Evolutionary conservation across 1,140 invertebrate species (phyloP), one percentile per base, ranked within the genome.

Genomic region (Caenorhabditis brenneri): DNA sequence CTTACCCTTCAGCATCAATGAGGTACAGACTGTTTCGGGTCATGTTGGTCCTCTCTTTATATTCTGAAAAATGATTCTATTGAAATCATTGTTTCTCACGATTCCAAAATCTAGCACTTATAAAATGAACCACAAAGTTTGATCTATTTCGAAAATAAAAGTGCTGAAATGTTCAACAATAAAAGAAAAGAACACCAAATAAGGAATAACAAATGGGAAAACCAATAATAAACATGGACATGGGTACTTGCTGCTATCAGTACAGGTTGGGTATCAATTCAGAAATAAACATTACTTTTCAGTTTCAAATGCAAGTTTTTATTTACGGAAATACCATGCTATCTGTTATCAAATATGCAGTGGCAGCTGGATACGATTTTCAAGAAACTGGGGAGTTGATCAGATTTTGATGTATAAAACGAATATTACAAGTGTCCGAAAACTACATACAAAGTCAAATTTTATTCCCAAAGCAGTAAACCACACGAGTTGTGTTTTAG

Each of bases 21-120:
- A 42, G 36, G 15, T 74, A 74, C 19, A 74, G 10, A 42, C 39
- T 42, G 39, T 74, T 74, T 6, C 22, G 36, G 36, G 36, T 27
- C 65, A 42, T 74, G 36, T 42, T 74, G 39, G n/a, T n/a, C 27
- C 65, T 74, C 58, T 65, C n/a, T 74, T 74, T 42, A 51, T 74
- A 74, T 39, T 42, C 65, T 74, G 65, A 74, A 74, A 74, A 24
- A 2, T n/a, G n/a, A n/a, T 19, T 65, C 16, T 12, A 31, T 58
- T 58, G 6, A 6, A 74, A 24, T 36, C 19, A 36, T 74, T 46
- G 7, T 36, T 36, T 36, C 58, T 12, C 29, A 55, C 24, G 0
- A 5, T 4, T 22, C 15, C 7, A 55, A 29, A 29, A 10, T 22
- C 22, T 12, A 0, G 2, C 24, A 29, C 7, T 27, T 27, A 24